Evolutionary conservation across 1,140 invertebrate genomes (phyloP).

Genomic region (Lepidostoma basale): DNA sequence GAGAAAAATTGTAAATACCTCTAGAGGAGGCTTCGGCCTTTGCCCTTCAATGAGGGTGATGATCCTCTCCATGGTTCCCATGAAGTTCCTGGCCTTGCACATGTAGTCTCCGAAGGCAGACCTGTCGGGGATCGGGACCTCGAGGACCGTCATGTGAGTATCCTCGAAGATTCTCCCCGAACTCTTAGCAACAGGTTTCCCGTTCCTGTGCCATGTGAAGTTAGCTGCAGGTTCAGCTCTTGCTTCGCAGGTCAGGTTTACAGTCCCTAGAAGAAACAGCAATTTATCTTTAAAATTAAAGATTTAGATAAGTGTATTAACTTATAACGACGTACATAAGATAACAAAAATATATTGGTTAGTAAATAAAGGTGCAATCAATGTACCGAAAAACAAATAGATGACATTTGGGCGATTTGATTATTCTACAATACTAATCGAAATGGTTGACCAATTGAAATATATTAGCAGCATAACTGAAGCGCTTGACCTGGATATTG

Average conservation of each 20-base stretch:
- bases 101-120: slow-evolving; percentile 61
- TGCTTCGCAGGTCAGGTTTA: slow-evolving; percentile 64
- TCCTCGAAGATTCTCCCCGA: slow-evolving; percentile 51
- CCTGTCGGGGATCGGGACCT: slow-evolving; percentile 56
- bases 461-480: no score
- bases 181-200: slow-evolving; percentile 50
- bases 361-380: no score
- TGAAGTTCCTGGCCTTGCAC: slow-evolving; percentile 60
- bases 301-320: no score
- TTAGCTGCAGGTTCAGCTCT: slow-evolving; percentile 62
- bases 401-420: no score
- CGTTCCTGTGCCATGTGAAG: slow-evolving; percentile 61
- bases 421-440: no score
- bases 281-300: no score
- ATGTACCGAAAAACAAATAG: no score
- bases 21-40: slow-evolving; percentile 56
- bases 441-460: no score
- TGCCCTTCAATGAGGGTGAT: slow-evolving; percentile 59
- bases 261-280: slow-evolving; percentile 49
- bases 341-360: no score
- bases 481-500: no score
- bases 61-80: slow-evolving; percentile 59
- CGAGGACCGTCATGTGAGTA: slow-evolving; percentile 51
- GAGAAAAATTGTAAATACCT: slow-evolving; percentile 17
- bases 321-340: no score